Evolutionary conservation across 2,888 invertebrate genomes (phyloP), one percentile per base, ranked within the genome.

Genomic region (Sesia bembeciformis): DNA sequence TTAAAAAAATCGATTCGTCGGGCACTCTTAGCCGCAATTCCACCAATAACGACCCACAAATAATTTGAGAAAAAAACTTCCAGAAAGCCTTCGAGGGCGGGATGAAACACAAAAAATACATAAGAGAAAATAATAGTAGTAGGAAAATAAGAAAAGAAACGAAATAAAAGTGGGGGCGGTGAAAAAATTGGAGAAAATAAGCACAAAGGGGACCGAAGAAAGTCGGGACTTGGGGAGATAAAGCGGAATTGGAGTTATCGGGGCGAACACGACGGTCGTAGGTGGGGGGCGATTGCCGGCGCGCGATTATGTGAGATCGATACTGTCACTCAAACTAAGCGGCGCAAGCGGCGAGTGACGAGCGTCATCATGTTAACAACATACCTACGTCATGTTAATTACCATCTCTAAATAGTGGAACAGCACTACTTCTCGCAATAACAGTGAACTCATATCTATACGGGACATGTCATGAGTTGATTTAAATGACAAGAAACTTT

Each of bases 241-340:
- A 86, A 85, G 84, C 81, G 88, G 84, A 85, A 89, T 90, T 85
- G 89, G 79, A 87, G 88, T 80, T 84, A 87, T 86, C 85, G 87
- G 82, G 81, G 87, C 85, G 86, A 76, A 75, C 75, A 74, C 74
- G 78, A 75, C 78, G 68, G 65, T 58, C 70, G 78, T 71, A 79
- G 85, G 83, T 76, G 74, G 85, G 84, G 84, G 82, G 74, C 76
- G 67, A 70, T 78, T 71, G 78, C 72, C 70, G 74, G 73, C 74
- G 75, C 52, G 43, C 81, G 84, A 84, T 85, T 84, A 84, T 81
- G 73, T 76, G 76, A 76, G 84, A 84, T 88, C 87, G 85, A 88
- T 89, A 89, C 80, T 84, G 85, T 85, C 86, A 84, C 82, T 86
- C 84, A 81, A 72, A 62, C 60, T 40, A 55, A 54, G 59, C 53